Conservation (phyloP, 2,888 invertebrate genomes). For the Noctua pronuba region DNA sequence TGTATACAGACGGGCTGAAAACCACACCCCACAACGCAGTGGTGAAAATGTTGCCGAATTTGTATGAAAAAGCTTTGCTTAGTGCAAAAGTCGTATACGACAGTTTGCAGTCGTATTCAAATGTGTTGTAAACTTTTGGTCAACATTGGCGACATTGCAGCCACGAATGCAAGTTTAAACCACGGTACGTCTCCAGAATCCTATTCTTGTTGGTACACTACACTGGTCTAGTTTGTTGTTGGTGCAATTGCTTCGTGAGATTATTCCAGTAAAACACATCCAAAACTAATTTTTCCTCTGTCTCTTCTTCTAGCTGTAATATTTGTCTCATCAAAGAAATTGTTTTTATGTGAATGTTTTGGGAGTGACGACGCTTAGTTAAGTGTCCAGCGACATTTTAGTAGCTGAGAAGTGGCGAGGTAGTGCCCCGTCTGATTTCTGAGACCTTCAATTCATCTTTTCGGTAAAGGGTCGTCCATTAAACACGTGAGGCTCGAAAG, state of each 20-base stretch:
- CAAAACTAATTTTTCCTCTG: background rate
- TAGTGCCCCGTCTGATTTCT: background rate
- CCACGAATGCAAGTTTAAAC: background rate
- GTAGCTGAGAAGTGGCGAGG: background rate
- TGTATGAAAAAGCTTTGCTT: background rate
- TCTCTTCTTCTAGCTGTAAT: background rate
- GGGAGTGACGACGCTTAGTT: background rate
- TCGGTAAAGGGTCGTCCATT: too few relatives aligned
- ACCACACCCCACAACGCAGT: background rate
- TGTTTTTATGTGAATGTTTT: background rate
- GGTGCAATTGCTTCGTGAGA: background rate
- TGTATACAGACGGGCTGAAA: background rate
- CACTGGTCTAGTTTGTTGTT: too few relatives aligned
- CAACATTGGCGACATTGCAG: background rate
- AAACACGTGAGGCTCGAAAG: too few relatives aligned
- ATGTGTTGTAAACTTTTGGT: constrained; percentile 3
- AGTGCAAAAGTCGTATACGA: background rate
- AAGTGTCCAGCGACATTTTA: background rate
- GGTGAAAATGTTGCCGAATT: background rate
- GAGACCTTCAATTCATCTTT: constrained; percentile 45
- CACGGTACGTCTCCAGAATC: background rate
- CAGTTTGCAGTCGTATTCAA: background rate
- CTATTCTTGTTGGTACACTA: background rate
- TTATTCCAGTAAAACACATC: background rate
- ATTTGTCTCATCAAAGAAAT: background rate